Conservation (phyloP, 2,113 vertebrate species). For the Ancistrus triradiatus region DNA sequence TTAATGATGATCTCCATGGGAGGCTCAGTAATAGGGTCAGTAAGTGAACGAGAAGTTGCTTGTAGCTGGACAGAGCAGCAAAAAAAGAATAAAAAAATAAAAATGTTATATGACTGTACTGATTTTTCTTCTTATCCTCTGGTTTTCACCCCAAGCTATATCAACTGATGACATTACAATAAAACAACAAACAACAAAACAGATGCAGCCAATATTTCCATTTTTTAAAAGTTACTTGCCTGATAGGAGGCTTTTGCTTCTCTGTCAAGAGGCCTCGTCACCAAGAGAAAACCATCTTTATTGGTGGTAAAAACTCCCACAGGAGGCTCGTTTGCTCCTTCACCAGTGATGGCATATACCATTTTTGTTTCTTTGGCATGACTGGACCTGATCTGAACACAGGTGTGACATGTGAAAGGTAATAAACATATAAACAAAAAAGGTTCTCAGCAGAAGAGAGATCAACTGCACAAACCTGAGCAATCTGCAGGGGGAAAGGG, state of each 20-base stretch:
- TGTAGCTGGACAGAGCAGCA: slow-evolving; percentile 48
- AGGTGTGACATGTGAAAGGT: background rate
- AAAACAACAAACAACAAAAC: background rate
- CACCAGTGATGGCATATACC: slow-evolving; percentile 59
- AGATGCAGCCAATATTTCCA: background rate
- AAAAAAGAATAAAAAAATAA: background rate
- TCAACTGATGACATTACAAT: background rate
- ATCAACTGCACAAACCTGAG: slow-evolving; percentile 21
- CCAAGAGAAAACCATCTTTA: slow-evolving; percentile 44
- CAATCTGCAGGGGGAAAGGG: slow-evolving; percentile 21
- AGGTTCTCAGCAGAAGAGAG: background rate
- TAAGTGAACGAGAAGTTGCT: slow-evolving; percentile 33
- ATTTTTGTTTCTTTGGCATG: slow-evolving; percentile 21
- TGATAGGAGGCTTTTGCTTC: slow-evolving; percentile 41
- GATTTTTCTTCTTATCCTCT: background rate
- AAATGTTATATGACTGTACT: background rate
- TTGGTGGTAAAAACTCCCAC: slow-evolving; percentile 51
- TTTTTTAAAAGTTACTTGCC: slow-evolving; percentile 28
- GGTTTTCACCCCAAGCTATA: background rate
- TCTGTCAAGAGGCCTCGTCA: slow-evolving; percentile 61
- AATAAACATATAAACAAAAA: background rate
- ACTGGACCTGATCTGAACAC: slow-evolving; percentile 56
- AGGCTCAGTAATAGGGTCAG: slow-evolving; percentile 13
- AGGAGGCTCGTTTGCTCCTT: slow-evolving; percentile 57
- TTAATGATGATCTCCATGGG: slow-evolving; percentile 58